A percentile compares a stretch with the other conserved stretches of the same genome.
Conservation (phyloP, 2,888 invertebrate species). For the Noctua janthe region DNA sequence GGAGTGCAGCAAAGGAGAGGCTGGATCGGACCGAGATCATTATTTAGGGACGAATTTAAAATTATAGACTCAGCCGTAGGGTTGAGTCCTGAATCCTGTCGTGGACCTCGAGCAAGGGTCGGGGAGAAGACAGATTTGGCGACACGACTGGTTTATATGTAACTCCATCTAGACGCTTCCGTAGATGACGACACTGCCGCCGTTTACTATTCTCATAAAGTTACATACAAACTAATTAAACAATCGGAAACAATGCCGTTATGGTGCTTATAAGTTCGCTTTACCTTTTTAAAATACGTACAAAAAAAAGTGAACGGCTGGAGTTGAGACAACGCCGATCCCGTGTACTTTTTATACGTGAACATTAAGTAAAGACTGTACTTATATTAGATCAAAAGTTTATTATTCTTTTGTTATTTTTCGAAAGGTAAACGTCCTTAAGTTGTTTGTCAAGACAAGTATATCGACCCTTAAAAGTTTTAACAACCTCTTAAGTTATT, state of each 20-base stretch:
- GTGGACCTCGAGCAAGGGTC: too few relatives aligned
- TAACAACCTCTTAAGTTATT: constrained; percentile 18
- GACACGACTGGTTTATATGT: too few relatives aligned
- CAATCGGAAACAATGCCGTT: too few relatives aligned
- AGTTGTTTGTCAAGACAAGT: constrained; percentile 8
- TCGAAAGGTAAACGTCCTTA: background rate
- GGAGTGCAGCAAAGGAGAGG: too few relatives aligned
- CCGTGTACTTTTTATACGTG: background rate
- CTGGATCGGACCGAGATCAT: too few relatives aligned
- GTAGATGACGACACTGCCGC: background rate
- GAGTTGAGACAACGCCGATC: background rate
- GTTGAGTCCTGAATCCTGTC: too few relatives aligned
- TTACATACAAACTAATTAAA: too few relatives aligned
- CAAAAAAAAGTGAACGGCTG: background rate
- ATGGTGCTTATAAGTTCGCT: background rate
- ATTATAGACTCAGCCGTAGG: too few relatives aligned
- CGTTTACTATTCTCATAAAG: background rate
- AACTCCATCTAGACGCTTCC: background rate
- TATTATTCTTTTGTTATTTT: background rate
- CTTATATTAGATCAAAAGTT: background rate
- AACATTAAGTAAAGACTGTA: background rate
- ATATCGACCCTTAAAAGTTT: constrained; percentile 28
- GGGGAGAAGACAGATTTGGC: too few relatives aligned
- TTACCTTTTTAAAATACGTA: background rate
- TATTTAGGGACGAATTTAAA: too few relatives aligned